phyloP scores from a whole-genome alignment of 2,113 vertebrate genomes.

The Vulpes vulpes region DNA sequence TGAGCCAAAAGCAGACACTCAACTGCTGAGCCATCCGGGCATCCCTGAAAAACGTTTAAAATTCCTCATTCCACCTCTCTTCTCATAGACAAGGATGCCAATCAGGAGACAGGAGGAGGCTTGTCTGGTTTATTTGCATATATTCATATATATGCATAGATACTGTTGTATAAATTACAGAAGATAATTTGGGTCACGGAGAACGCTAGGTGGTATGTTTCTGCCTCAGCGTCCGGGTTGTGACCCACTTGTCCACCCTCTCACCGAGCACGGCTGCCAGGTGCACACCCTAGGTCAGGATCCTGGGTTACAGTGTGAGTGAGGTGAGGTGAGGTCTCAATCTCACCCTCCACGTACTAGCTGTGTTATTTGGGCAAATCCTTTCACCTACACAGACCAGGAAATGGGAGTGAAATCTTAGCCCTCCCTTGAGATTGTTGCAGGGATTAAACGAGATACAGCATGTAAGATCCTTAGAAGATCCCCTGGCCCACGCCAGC shows the following conservation, averaged over 20 bases:
- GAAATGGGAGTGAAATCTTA: background rate
- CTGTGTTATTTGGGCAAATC: background rate
- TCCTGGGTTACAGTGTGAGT: background rate
- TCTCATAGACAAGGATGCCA: rapidly evolving
- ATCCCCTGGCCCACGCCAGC: background rate
- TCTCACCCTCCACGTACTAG: no score
- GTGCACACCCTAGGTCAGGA: no score
- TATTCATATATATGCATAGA: background rate
- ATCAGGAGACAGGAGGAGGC: no score
- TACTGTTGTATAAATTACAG: background rate
- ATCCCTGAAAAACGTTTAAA: no score
- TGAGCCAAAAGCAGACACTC: no score
- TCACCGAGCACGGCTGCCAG: rapidly evolving
- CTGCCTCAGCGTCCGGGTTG: rapidly evolving
- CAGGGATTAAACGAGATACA: background rate
- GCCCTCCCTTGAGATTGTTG: no score
- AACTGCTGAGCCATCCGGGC: no score
- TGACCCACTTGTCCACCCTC: no score
- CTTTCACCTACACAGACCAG: no score
- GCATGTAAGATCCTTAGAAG: background rate
- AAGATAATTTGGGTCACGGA: background rate
- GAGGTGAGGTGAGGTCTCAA: background rate
- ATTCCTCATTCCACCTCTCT: background rate
- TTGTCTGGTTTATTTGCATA: background rate
- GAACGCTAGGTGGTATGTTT: no score